Evolutionary conservation across 2,113 vertebrate species (phyloP), one percentile per base, ranked within the genome.

Genomic region (Varanus komodoensis): DNA sequence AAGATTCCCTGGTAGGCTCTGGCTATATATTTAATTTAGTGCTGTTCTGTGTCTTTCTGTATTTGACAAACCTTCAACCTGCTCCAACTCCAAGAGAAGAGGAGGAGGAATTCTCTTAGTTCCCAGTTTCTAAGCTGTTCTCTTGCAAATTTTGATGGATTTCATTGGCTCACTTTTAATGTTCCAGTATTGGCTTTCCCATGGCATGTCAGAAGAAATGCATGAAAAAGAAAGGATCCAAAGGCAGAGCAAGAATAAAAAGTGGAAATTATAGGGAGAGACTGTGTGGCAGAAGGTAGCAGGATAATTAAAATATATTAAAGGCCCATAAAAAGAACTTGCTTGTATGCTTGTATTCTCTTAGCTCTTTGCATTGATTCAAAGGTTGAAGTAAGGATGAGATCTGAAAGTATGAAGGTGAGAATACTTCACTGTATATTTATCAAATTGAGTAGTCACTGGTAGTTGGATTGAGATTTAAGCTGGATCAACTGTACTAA

Each of bases 111-210:
- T 9, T 75, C 82, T 44, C 8, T 54, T 89, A 73, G 61, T 82
- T 89, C 78, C 64, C 64, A 50, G 67, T 25, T 21, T 77, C 61
- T 83, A 52, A 82, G 54, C 77, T 38, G 34, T 57, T 8, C 4
- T 9, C 75, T 44, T 0, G 2, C 38, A 79, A 71, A 57, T 23
- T 11, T 84, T 83, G 88, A 67, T 75, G 73, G 52, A 1, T 44
- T 29, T 79, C 86, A 25, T 77, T 64, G 61, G 64, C 86, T 90
- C 0, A 1, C 50, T 21, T 91, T 64, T 88, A 82, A 12, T 84
- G 73, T 87, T 89, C 64, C 32, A 89, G 73, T 44, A 84, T 73
- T 89, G 44, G 74, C 11, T 38, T 77, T 38, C 68, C 87, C 0
- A 0, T 69, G 89, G 85, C n/a, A 82, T 85, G 86, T 11, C 8